A percentile compares a stretch with the other conserved stretches of the same genome.
phyloP scores from a whole-genome alignment of 2,113 vertebrate genomes.

The Aphelocoma coerulescens region DNA sequence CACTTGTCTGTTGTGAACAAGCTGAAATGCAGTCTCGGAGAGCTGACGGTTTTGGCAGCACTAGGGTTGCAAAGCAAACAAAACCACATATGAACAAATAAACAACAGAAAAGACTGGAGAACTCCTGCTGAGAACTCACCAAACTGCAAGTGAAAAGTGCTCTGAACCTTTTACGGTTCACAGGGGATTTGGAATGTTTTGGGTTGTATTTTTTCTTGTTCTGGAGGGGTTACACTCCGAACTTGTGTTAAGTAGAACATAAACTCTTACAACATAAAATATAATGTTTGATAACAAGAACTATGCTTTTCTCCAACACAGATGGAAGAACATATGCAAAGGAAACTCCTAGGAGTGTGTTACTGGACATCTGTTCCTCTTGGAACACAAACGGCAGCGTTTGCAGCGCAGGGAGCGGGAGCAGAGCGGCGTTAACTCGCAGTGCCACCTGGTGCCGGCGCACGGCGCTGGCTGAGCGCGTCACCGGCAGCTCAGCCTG shows the following conservation, averaged over 20 bases:
- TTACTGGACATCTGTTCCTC: conserved; percentile 74
- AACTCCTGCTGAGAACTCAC: not conserved
- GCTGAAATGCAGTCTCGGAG: not conserved
- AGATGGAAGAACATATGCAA: conserved; percentile 79
- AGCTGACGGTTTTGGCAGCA: not conserved
- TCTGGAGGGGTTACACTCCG: conserved; percentile 5
- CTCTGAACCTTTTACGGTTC: not conserved
- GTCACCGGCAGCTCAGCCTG: not conserved
- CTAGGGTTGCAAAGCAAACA: not conserved
- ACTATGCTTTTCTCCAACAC: conserved; percentile 75
- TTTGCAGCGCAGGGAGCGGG: not conserved
- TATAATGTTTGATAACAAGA: conserved; percentile 77
- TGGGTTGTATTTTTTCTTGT: not conserved
- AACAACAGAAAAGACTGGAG: not conserved
- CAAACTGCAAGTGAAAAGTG: not conserved
- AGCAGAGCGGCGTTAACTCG: not conserved
- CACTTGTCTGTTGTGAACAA: not conserved
- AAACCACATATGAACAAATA: not conserved
- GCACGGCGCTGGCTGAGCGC: not conserved
- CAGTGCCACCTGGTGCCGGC: conserved; percentile 67
- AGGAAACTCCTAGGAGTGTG: conserved; percentile 69
- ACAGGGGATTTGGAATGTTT: not conserved
- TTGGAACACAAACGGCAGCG: conserved; percentile 42
- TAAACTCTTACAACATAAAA: conserved; percentile 72
- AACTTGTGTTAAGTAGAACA: conserved; percentile 50